These are phyloP conservation scores for Drosophila lutescens DNA, from an alignment of 2,888 invertebrate genomes.

Conservation along the genomic window DNA sequence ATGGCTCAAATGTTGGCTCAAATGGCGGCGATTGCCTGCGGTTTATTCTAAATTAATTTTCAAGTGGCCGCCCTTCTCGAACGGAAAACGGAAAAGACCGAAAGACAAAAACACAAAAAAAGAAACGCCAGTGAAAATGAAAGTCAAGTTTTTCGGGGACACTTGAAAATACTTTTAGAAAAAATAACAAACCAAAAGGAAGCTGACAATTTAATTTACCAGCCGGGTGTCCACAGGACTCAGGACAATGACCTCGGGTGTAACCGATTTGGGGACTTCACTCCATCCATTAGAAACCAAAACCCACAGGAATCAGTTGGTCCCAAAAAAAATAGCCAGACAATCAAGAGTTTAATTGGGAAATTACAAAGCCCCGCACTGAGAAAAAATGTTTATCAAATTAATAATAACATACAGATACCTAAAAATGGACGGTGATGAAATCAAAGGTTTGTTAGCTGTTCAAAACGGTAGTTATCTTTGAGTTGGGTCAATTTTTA, in stretches of 20 bases:
- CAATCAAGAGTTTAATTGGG: constrained; percentile 29
- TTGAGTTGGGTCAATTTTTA: no score
- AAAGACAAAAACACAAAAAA: constrained; percentile 13
- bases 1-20: constrained; percentile 1
- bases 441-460: no score
- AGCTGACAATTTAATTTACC: constrained; percentile 40
- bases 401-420: no score
- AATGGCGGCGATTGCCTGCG: constrained; percentile 59
- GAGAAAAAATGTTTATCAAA: not conserved
- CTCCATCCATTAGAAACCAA: constrained; percentile 1
- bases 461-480: no score
- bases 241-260: constrained; percentile 18
- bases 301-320: not conserved
- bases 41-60: constrained; percentile 67
- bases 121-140: constrained; percentile 21
- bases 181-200: constrained; percentile 1
- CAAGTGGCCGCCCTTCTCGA: constrained; percentile 43
- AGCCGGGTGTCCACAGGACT: constrained; percentile 7
- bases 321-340: not conserved
- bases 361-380: constrained; percentile 6
- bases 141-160: constrained; percentile 6
- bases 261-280: constrained; percentile 16
- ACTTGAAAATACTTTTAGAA: not conserved
- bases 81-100: constrained; percentile 4
- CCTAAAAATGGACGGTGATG: no score